phyloP scores from a whole-genome alignment of 2,113 vertebrate species.

The Aramus guarauna region DNA sequence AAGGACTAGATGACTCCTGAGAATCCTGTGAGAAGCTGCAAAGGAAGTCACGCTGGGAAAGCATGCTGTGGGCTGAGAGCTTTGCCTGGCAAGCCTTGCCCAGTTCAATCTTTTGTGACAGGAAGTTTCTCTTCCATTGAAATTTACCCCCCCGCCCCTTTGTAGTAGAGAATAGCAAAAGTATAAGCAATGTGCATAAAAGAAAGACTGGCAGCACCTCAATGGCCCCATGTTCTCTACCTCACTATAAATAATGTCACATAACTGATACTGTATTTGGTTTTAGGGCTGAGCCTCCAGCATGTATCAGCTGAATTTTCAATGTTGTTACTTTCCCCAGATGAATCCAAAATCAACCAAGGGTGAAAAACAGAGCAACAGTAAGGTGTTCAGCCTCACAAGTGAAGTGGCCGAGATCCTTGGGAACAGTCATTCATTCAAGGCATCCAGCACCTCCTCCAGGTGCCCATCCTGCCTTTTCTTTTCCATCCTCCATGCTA shows the following conservation, averaged over 20 bases:
- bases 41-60: not conserved
- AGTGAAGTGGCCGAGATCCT: not conserved
- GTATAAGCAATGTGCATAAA: not conserved
- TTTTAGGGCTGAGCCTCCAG: not conserved
- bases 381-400: not conserved
- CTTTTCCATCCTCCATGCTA: not conserved
- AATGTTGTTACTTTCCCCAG: rapidly evolving
- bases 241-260: not conserved
- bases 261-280: not conserved
- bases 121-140: not conserved
- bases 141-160: rapidly evolving
- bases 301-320: not conserved
- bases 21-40: not conserved
- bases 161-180: not conserved
- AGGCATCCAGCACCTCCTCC: not conserved
- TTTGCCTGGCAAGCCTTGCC: not conserved
- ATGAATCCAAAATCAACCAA: not conserved
- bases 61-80: not conserved
- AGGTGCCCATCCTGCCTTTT: not conserved
- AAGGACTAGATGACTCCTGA: not conserved
- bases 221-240: not conserved
- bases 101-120: not conserved
- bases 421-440: not conserved
- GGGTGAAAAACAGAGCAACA: not conserved
- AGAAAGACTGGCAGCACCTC: not conserved